These are phyloP conservation scores for Tuberolachnus salignus DNA, from an alignment of 2,888 invertebrate species.

Conservation along the genomic window DNA sequence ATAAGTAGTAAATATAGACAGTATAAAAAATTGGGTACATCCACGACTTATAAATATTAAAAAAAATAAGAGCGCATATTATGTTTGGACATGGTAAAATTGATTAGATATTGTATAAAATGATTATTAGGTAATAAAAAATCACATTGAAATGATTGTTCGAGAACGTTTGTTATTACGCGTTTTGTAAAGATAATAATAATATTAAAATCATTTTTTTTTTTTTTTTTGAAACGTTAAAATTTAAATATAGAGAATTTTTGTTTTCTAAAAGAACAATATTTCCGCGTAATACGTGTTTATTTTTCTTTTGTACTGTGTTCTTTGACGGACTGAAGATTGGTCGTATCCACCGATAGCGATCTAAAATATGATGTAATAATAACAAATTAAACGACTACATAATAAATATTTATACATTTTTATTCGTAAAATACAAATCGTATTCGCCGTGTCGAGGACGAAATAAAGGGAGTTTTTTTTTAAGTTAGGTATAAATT, in stretches of 20 bases:
- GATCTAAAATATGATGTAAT: slow-evolving; percentile 18
- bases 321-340: slow-evolving; percentile 45
- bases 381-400: neutral
- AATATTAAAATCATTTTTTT: neutral
- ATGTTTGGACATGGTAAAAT: neutral
- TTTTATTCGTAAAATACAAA: neutral
- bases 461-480: no score
- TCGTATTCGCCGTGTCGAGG: neutral
- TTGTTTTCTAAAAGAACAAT: slow-evolving; percentile 1
- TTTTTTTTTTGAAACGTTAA: slow-evolving; percentile 15
- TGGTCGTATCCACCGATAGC: slow-evolving; percentile 29
- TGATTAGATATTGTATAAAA: slow-evolving; percentile 3
- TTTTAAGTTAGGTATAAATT: no score
- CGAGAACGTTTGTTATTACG: slow-evolving; percentile 4
- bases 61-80: slow-evolving; percentile 28
- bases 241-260: slow-evolving; percentile 18
- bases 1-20: neutral
- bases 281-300: neutral
- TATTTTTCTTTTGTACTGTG: slow-evolving; percentile 37
- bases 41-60: slow-evolving; percentile 1
- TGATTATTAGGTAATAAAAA: slow-evolving; percentile 11
- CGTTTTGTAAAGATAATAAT: neutral
- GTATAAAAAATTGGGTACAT: slow-evolving; percentile 7
- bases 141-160: slow-evolving; percentile 48
- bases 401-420: neutral